Conservation (phyloP, 2,797 vertebrate species). For the Peromyscus attwateri region DNA sequence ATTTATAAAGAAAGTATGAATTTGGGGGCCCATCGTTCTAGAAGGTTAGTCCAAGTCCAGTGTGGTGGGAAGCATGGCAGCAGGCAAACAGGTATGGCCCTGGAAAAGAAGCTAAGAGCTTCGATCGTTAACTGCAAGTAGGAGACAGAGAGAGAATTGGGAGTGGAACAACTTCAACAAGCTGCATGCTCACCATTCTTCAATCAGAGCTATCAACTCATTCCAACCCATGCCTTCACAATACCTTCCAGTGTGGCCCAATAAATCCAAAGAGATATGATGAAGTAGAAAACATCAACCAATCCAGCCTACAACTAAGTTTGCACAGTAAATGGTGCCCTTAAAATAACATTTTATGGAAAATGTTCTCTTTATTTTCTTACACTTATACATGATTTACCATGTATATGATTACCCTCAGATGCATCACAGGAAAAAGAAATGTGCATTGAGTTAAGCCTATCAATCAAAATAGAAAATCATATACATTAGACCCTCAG, state of each 20-base stretch:
- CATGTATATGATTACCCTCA: background rate
- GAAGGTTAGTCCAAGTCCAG: too few relatives aligned
- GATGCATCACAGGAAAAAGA: background rate
- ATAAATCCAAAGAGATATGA: background rate
- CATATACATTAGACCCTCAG: fast-evolving
- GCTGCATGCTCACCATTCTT: background rate
- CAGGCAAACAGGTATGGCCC: background rate
- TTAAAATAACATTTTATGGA: background rate
- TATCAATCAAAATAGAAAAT: background rate
- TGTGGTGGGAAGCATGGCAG: background rate
- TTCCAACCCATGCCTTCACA: background rate
- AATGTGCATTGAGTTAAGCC: background rate
- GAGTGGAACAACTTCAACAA: too few relatives aligned
- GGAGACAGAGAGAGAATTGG: background rate
- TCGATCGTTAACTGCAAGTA: background rate
- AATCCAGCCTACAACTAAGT: background rate
- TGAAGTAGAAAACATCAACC: background rate
- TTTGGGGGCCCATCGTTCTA: too few relatives aligned
- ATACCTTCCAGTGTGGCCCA: background rate
- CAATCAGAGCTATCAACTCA: background rate
- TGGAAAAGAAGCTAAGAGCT: background rate
- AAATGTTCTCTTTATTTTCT: background rate
- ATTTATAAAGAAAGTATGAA: background rate
- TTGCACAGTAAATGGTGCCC: background rate
- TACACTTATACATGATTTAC: background rate